Conservation (phyloP, 2,113 vertebrate species). For the Colinus virginianus region DNA sequence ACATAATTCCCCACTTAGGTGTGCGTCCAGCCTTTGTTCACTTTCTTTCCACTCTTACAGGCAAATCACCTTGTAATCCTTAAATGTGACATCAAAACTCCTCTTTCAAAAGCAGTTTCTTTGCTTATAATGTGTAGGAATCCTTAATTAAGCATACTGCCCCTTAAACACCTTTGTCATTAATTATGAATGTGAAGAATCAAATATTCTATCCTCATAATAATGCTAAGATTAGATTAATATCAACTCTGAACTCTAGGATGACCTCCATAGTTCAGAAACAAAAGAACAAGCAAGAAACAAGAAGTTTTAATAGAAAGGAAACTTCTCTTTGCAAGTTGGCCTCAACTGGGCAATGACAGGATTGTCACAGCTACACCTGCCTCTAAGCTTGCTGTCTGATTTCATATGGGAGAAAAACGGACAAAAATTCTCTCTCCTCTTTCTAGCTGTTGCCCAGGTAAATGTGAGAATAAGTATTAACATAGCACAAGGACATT, state of each 20-base stretch:
- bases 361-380: neutral
- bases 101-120: conserved; percentile 44
- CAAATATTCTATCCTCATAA: conserved; percentile 59
- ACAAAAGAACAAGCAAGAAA: conserved; percentile 30
- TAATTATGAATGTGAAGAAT: conserved; percentile 66
- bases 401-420: neutral
- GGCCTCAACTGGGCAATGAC: neutral
- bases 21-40: neutral
- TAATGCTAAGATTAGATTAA: conserved; percentile 65
- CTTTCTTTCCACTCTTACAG: neutral
- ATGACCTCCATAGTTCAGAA: conserved; percentile 48
- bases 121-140: conserved; percentile 53
- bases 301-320: neutral
- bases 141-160: conserved; percentile 71
- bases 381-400: neutral
- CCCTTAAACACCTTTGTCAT: conserved; percentile 56
- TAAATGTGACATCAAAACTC: no score
- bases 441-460: neutral
- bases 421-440: neutral
- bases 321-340: neutral
- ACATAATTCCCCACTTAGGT: neutral
- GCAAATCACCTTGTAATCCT: neutral
- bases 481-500: neutral
- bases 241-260: conserved; percentile 55
- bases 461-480: neutral